phyloP scores from a whole-genome alignment of 2,888 invertebrate genomes.

The Synergus itoensis region DNA sequence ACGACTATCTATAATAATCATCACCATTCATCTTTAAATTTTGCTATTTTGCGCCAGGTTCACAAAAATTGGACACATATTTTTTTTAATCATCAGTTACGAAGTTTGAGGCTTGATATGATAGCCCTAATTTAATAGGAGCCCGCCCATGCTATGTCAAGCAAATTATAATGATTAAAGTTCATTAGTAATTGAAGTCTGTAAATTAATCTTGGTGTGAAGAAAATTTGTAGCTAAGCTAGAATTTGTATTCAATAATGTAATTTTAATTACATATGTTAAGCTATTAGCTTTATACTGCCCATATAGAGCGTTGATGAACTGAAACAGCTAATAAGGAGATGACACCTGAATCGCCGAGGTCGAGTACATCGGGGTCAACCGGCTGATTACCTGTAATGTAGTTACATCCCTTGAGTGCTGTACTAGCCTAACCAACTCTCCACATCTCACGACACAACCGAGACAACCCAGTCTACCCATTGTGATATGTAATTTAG shows the following conservation, averaged over 20 bases:
- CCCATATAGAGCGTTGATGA: constrained; percentile 11
- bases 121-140: neutral
- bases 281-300: neutral
- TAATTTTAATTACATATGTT: neutral
- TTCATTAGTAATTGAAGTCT: neutral
- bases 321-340: constrained; percentile 7
- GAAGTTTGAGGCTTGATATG: neutral
- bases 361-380: constrained; percentile 66
- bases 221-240: neutral
- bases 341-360: constrained; percentile 19
- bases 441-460: constrained; percentile 43
- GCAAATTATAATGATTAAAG: neutral
- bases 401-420: constrained; percentile 66
- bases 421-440: constrained; percentile 52
- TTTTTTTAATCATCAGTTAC: too few species aligned
- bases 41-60: too few species aligned
- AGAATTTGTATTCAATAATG: neutral
- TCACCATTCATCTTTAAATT: too few species aligned
- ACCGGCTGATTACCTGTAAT: constrained; percentile 70
- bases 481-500: constrained; percentile 4
- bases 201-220: neutral
- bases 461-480: neutral
- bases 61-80: too few species aligned
- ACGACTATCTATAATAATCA: neutral
- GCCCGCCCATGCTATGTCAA: neutral